Evolutionary conservation across 1,140 invertebrate genomes (phyloP), one percentile per base, ranked within the genome.

Genomic region (Aphelenchoides fujianensis): DNA sequence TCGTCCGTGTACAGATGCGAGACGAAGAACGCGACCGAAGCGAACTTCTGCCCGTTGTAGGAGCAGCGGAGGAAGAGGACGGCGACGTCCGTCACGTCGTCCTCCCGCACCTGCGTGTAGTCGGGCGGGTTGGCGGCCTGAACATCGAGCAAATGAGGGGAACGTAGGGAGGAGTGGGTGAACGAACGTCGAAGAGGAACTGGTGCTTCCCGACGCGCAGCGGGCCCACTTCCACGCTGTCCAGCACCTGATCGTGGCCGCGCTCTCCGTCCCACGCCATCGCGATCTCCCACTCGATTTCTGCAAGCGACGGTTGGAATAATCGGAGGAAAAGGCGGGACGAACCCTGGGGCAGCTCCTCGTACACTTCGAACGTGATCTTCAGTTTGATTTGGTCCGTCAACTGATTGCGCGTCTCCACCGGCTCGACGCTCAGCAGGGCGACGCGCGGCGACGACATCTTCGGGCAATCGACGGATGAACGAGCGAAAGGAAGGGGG

Each of bases 1-100:
- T 90, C 90, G 83, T 97, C 94, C 31, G 88, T 89, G 83, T 98
- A 98, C 84, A 97, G 94, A 84, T 97, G 97, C 82, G 97, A 97
- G 54, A 98, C 95, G 85, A 96, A 98, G 85, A 97, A 98, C 3
- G 95, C 95, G 27, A 98, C 94, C 71, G 95, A 86, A 1, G 97
- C 94, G 85, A 98, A 98, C 1, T 12, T 16, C n/a, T 70, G 68
- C 0, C 34, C 88, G 79, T 89, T 86, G 79, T 97, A 98, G 0
- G 92, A 93, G 86, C 95, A 97, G 0, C 94, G 97, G 57, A 98
- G 85, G 32, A 98, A 86, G 0, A 98, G 92, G 7, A 98, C 95
- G 0, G 95, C 97, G 0, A 98, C 95, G 12, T 95, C 95, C 12
- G 98, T 88, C 41, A 92, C 93, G 88, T 98, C 95, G 73, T 92